Conservation (phyloP, 2,888 invertebrate genomes). For the Cheilosia impressa region DNA sequence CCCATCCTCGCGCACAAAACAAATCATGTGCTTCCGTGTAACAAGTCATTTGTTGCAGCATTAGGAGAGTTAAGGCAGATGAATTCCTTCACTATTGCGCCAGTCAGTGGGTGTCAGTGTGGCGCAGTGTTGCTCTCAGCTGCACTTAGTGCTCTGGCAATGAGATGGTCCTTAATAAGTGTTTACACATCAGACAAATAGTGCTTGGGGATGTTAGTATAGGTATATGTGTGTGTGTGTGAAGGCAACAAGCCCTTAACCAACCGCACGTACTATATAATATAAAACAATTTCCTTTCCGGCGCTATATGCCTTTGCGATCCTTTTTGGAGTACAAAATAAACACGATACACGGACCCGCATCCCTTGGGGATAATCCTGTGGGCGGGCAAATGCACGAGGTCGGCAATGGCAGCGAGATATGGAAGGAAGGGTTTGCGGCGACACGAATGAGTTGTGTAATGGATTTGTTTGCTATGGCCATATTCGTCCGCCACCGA, state of each 20-base stretch:
- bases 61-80: constrained; percentile 7
- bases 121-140: constrained; percentile 26
- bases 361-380: constrained; percentile 49
- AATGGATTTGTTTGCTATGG: constrained; percentile 55
- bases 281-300: constrained; percentile 68
- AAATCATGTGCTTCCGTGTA: constrained; percentile 64
- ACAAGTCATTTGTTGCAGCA: constrained; percentile 63
- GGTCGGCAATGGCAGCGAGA: not conserved
- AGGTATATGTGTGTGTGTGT: constrained; percentile 15
- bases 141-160: constrained; percentile 57
- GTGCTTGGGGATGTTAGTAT: constrained; percentile 15
- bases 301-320: constrained; percentile 52
- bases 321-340: constrained; percentile 54
- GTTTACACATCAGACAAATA: constrained; percentile 51
- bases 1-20: constrained; percentile 1
- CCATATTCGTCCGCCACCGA: not conserved
- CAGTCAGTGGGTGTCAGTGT: not conserved
- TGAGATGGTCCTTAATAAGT: constrained; percentile 65
- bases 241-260: constrained; percentile 23
- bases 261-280: not conserved
- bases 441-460: constrained; percentile 55
- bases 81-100: constrained; percentile 4
- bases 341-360: constrained; percentile 37
- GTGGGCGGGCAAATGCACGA: constrained; percentile 18
- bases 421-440: constrained; percentile 27